A percentile compares a stretch with the other conserved stretches of the same genome.
These are phyloP conservation scores for Grallaria varia DNA, from an alignment of 2,113 vertebrate species.

Conservation along the genomic window DNA sequence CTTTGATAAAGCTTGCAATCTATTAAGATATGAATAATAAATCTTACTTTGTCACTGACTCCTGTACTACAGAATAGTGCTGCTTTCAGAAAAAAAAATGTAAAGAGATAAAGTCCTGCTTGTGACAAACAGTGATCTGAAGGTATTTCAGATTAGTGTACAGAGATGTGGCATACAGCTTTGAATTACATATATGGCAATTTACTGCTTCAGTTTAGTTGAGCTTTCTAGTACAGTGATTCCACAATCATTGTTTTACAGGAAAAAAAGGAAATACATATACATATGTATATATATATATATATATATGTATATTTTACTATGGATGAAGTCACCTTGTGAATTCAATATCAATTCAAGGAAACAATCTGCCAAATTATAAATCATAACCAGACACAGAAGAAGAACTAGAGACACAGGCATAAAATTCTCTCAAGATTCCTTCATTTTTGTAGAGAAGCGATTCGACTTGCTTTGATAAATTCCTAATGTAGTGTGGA, in stretches of 20 bases:
- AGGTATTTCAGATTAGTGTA: constrained; percentile 8
- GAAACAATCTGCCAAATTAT: background rate
- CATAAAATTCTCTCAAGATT: constrained; percentile 31
- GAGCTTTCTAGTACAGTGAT: background rate
- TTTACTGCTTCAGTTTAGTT: background rate
- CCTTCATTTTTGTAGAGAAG: constrained; percentile 35
- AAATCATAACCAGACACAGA: background rate
- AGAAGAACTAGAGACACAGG: background rate
- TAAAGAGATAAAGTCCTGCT: background rate
- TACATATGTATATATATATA: background rate
- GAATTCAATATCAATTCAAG: constrained; percentile 1
- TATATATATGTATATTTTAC: no score
- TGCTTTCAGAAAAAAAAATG: background rate
- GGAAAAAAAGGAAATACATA: background rate
- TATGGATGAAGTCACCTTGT: background rate
- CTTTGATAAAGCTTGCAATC: background rate
- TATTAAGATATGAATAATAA: background rate
- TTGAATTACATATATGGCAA: background rate
- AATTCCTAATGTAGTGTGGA: constrained; percentile 63
- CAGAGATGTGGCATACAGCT: background rate
- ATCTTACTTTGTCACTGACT: background rate
- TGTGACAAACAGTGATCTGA: background rate
- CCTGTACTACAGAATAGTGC: background rate
- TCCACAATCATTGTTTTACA: background rate
- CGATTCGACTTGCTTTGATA: constrained; percentile 55